Base-by-base conservation (phyloP, 2,113 vertebrate species). In the Lagopus muta region DNA sequence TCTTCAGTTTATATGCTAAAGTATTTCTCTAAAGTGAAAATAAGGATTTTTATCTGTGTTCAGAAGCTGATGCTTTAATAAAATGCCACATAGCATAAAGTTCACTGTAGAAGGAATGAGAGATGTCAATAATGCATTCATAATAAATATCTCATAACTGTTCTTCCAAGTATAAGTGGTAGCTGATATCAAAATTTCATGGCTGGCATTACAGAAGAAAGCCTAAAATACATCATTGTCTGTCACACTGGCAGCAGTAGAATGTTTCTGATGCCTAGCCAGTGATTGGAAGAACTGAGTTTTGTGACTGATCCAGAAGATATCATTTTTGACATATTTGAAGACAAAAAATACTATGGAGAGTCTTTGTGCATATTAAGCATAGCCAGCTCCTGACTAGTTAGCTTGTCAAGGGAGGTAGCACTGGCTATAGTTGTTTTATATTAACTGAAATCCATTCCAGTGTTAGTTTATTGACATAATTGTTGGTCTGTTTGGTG, bases 321-420 rank as follows among this genome's bases (percentile, higher is more conserved):
- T 82, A 66, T 77, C 27, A 65, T 30, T 79, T 94, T 75, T 83
- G 77, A 84, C 54, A 42, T 27, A 27, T 24, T 36, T 85, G 58
- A n/a, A 92, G 57, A 86, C 66, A 94, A 60, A 79, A 25, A 89
- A 86, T 90, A 54, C 60, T 82, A 64, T 30, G 15, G 34, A 30
- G 8, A 48, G 11, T 72, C 84, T 82, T 89, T 71, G 45, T 78
- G 38, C 30, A 80, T 79, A 32, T 38, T 83, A 34, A 76, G 60
- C 72, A 77, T 50, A 92, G 40, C 20, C 82, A 91, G 67, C 43
- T 71, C 48, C 50, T 45, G 36, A 19, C 8, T 95, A 95, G 96
- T 96, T 91, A 94, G 57, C 71, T 60, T 74, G 45, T 52, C 52
- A 71, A 60, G 58, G n/a, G 42, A 76, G 21, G 8, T 84, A 78